Base-by-base conservation (phyloP, 2,888 invertebrate genomes). In the Xanthia icteritia region DNA sequence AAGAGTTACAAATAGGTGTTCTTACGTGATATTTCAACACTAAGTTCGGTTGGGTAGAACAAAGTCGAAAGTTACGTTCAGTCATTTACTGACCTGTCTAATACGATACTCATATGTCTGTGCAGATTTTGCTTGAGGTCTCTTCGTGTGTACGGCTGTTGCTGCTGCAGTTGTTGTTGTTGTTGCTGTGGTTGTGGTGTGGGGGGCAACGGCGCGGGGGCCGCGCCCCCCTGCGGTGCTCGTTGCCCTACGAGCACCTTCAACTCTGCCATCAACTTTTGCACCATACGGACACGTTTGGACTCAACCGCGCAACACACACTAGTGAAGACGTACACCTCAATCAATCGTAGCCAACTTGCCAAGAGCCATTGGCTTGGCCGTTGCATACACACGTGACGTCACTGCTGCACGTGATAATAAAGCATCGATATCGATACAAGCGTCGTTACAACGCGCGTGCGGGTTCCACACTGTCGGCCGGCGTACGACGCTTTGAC, bases 221-320 rank as follows among this genome's bases (percentile, higher is more conserved):
- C 91, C 86, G 90, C 88, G 79, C 92, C 94, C 89, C 94, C 94
- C 79, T 92, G 89, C 89, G 94, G 95, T 90, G 96, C 94, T 93
- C 97, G 94, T 93, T 95, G 96, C 91, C 96, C 97, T 90, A 96
- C 95, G 92, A 97, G 95, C 95, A 96, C 96, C 95, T 94, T 94
- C 93, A 97, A 91, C 92, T 97, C 97, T 84, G 97, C 96, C 97
- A 97, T 97, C 93, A 96, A 91, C 88, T 93, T 95, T 88, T 96
- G 96, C 94, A 96, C 96, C 96, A 96, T 96, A 92, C 96, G 95
- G 94, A 95, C 94, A 94, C 96, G 94, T 95, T 94, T 92, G 90
- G 90, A 90, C 93, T 91, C 91, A 90, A 92, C 94, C 90, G 92
- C 93, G 93, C 89, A 86, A 94, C 92, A 89, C 92, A 95, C 94